A percentile compares a stretch with the other conserved stretches of the same genome.
Conservation (phyloP, 2,888 invertebrate genomes). For the Atherix ibis region DNA sequence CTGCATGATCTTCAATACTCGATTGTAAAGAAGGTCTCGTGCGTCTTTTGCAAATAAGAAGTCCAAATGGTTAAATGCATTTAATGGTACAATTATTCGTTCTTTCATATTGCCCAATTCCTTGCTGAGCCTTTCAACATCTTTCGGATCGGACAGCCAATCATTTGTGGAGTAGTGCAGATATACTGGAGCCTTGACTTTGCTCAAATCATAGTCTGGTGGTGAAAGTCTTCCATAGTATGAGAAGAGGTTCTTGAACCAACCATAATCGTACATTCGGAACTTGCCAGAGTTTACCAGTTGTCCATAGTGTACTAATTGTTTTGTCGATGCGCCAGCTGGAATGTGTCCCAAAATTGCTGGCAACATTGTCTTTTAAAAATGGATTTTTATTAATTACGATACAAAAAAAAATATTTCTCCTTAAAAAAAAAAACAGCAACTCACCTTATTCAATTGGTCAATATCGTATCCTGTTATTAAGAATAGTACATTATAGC, state of each 20-base stretch:
- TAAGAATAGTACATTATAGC: slow-evolving; percentile 9
- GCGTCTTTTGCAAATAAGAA: slow-evolving; percentile 25
- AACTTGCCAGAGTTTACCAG: slow-evolving; percentile 23
- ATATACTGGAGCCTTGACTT: slow-evolving; percentile 26
- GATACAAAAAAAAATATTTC: neutral
- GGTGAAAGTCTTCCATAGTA: slow-evolving; percentile 25
- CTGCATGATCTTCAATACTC: slow-evolving; percentile 6
- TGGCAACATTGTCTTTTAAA: slow-evolving; percentile 35
- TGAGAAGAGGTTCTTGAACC: slow-evolving; percentile 18
- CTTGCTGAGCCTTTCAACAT: slow-evolving; percentile 33
- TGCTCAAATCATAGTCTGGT: slow-evolving; percentile 25
- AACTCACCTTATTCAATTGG: slow-evolving; percentile 25
- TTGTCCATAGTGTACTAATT: slow-evolving; percentile 41
- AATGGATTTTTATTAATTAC: slow-evolving; percentile 1
- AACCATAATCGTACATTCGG: slow-evolving; percentile 23
- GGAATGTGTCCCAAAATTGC: slow-evolving; percentile 39
- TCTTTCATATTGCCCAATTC: slow-evolving; percentile 33
- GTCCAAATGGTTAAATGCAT: slow-evolving; percentile 34
- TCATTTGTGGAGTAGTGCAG: slow-evolving; percentile 39
- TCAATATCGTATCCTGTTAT: slow-evolving; percentile 25
- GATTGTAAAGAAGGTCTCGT: slow-evolving; percentile 8
- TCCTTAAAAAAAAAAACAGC: neutral
- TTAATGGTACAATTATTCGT: slow-evolving; percentile 33
- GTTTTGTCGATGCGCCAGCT: slow-evolving; percentile 38
- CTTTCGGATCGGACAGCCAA: slow-evolving; percentile 37